Evolutionary conservation across 1,140 invertebrate species (phyloP).

Genomic region (Helicoverpa zea): DNA sequence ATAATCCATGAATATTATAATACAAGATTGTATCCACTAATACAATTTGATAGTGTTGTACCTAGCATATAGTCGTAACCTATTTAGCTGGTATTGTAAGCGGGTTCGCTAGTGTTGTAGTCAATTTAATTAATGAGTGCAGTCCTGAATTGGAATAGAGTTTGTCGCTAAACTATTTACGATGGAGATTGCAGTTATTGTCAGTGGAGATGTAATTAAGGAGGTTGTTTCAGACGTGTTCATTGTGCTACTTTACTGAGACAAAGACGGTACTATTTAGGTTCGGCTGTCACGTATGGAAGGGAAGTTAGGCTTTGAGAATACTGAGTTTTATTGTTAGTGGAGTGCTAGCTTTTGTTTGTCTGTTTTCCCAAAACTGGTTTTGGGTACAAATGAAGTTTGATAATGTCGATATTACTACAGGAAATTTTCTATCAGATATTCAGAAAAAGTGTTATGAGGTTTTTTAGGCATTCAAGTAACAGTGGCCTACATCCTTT

Average conservation of each 20-base stretch:
- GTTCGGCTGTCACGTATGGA: too few relatives aligned
- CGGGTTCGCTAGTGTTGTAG: conserved; percentile 15
- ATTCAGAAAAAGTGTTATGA: too few relatives aligned
- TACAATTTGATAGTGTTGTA: conserved; percentile 5
- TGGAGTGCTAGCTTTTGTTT: background rate
- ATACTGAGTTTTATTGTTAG: background rate
- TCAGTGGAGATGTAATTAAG: background rate
- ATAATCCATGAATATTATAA: conserved; percentile 15
- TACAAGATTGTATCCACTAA: conserved; percentile 18
- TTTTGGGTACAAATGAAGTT: too few relatives aligned
- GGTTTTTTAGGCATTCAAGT: too few relatives aligned
- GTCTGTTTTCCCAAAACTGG: too few relatives aligned
- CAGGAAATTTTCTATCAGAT: too few relatives aligned
- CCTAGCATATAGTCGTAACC: conserved; percentile 3
- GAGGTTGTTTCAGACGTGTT: background rate
- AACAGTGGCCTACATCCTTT: too few relatives aligned
- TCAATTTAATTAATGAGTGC: conserved; percentile 35
- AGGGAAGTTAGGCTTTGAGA: background rate
- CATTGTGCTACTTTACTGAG: too few relatives aligned
- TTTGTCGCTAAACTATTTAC: conserved; percentile 1
- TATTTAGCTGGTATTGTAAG: conserved; percentile 28
- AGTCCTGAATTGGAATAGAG: conserved; percentile 26
- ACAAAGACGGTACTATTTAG: too few relatives aligned
- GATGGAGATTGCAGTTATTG: conserved; percentile 5
- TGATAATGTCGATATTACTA: too few relatives aligned